Conservation (phyloP, 2,888 invertebrate species). For the Coenonympha arcania region DNA sequence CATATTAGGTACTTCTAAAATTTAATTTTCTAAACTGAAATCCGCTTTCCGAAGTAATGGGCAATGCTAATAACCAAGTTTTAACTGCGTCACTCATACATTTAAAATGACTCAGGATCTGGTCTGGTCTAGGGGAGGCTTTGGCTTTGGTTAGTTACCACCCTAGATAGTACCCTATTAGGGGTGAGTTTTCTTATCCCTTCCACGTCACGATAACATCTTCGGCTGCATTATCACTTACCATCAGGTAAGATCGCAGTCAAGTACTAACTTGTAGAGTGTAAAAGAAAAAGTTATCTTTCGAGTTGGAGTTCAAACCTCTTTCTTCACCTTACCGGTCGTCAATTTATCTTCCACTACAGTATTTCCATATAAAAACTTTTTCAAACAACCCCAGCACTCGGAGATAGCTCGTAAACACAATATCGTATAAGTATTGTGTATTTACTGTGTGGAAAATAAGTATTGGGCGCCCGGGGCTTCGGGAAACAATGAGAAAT, state of each 20-base stretch:
- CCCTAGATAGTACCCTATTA: no score
- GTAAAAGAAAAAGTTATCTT: neutral
- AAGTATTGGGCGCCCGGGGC: slow-evolving; percentile 43
- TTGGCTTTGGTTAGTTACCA: no score
- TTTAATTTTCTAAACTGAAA: no score
- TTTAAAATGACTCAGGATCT: no score
- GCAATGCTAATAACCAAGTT: no score
- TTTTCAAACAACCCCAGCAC: slow-evolving; percentile 31
- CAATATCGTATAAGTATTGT: slow-evolving; percentile 40
- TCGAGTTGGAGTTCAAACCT: neutral
- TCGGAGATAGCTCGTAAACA: slow-evolving; percentile 42
- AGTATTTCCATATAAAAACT: slow-evolving; percentile 29
- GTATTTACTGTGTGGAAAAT: slow-evolving; percentile 53
- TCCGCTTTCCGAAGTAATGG: no score
- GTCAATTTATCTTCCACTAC: slow-evolving; percentile 32
- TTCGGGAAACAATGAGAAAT: slow-evolving; percentile 69
- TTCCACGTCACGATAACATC: no score
- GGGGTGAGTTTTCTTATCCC: no score
- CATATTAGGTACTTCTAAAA: no score
- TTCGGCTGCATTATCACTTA: neutral
- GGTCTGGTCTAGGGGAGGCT: no score
- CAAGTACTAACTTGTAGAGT: neutral
- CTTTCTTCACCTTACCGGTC: slow-evolving; percentile 12
- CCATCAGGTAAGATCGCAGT: neutral
- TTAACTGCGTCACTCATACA: no score